A percentile compares a stretch with the other conserved stretches of the same genome.
These are phyloP conservation scores for Dermolepida albohirtum DNA, from an alignment of 2,888 invertebrate genomes.

Conservation along the genomic window DNA sequence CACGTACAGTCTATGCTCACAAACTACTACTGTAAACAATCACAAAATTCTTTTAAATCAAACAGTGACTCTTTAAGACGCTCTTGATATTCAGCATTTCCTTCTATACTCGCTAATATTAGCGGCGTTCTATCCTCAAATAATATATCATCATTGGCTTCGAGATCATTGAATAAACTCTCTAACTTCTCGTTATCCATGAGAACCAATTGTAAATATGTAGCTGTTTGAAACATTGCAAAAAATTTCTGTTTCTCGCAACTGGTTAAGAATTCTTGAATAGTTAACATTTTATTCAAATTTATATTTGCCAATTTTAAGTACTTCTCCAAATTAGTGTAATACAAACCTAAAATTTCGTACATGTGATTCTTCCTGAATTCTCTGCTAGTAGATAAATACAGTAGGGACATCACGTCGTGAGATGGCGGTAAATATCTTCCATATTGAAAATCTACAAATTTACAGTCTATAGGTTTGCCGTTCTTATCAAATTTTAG, in stretches of 20 bases:
- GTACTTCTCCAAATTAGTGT: conserved; percentile 56
- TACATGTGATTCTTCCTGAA: conserved; percentile 55
- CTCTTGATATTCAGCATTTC: conserved; percentile 51
- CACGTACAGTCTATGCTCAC: neutral
- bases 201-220: conserved; percentile 57
- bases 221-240: conserved; percentile 55
- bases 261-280: conserved; percentile 56
- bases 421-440: conserved; percentile 74
- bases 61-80: conserved; percentile 46
- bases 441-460: conserved; percentile 63
- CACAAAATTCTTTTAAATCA: conserved; percentile 45
- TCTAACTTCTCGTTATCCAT: conserved; percentile 50
- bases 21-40: conserved; percentile 29
- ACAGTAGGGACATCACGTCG: conserved; percentile 68
- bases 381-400: conserved; percentile 55
- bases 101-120: conserved; percentile 51
- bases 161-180: conserved; percentile 51
- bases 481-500: conserved; percentile 53
- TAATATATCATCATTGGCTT: conserved; percentile 51
- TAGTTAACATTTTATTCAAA: conserved; percentile 52
- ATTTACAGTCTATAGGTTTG: conserved; percentile 54
- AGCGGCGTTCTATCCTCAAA: conserved; percentile 55
- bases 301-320: conserved; percentile 51
- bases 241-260: conserved; percentile 58
- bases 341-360: conserved; percentile 58